Base-by-base conservation (phyloP, 2,888 invertebrate genomes). In the Masnerella sp. region DNA sequence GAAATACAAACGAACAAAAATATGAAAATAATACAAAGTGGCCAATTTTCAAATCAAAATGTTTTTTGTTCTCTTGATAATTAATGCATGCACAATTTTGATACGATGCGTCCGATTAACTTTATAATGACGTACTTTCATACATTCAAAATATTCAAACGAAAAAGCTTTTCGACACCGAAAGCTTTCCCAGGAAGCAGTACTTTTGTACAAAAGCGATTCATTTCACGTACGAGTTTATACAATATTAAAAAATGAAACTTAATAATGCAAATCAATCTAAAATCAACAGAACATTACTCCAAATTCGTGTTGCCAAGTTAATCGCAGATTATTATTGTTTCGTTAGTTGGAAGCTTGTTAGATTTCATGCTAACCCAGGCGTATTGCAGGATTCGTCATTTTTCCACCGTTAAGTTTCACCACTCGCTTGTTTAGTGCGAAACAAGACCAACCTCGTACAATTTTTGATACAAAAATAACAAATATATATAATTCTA, bases 341-440 rank as follows among this genome's bases (percentile, higher is more conserved):
- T 51, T 43, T 56, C 61, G 68, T 73, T 73, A 71, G 62, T 68
- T 62, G 47, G 30, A 73, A 73, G 73, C 73, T 58, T 68, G 62
- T 73, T 73, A 73, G 58, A 73, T 58, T 8, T 68, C 73, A 73
- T 73, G 73, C 73, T 68, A 43, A 52, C 58, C 68, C 73, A 73
- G 45, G 45, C 62, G 64, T 51, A 22, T 45, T 65, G 32, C 25
- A 11, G 11, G 22, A 36, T 47, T 58, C 32, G 30, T 64, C 45
- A 43, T 14, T 32, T 36, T 45, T 45, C 14, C 12, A 20, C 3
- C 38, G n/a, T 34, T 40, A 9, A 32, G 11, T 25, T 34, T 22
- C 2, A 14, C 25, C 14, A 32, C n/a, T n/a, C 52, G 17, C 47
- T 18, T 25, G 9, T 47, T 38, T 15, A 25, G 11, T 7, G 5